Percentiles rank a stretch among this genome's conserved stretches.
Conservation (phyloP, 2,888 invertebrate genomes). For the Iphiclides podalirius region DNA sequence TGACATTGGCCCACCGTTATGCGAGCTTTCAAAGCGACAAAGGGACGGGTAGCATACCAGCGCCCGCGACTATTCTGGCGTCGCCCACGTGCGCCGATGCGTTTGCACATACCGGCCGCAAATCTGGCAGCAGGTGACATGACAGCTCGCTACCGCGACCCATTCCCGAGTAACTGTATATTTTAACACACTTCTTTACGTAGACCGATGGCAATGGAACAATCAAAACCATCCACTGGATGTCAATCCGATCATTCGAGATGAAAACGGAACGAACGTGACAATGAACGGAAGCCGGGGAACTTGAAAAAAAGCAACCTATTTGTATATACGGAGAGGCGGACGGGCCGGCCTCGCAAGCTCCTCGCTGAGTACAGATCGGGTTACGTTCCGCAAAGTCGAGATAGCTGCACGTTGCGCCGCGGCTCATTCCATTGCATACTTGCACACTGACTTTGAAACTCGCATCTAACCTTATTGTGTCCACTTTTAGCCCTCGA, state of each 20-base stretch:
- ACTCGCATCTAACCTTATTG: conserved; percentile 58
- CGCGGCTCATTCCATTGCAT: conserved; percentile 55
- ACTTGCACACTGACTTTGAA: conserved; percentile 59
- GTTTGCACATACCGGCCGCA: conserved; percentile 48
- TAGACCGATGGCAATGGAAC: too few species aligned
- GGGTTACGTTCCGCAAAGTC: conserved; percentile 76
- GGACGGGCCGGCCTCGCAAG: conserved; percentile 56
- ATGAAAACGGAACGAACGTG: conserved; percentile 32
- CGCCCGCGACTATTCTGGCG: conserved; percentile 61
- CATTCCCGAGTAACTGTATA: conserved; percentile 34
- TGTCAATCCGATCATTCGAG: too few species aligned
- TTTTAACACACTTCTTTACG: too few species aligned
- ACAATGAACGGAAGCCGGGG: conserved; percentile 26
- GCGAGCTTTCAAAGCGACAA: conserved; percentile 70
- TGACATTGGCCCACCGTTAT: conserved; percentile 75
- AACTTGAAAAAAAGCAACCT: conserved; percentile 3
- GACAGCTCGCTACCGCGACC: conserved; percentile 32
- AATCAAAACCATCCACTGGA: too few species aligned
- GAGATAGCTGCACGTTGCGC: conserved; percentile 59
- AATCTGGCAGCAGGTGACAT: conserved; percentile 54
- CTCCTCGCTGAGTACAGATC: conserved; percentile 60
- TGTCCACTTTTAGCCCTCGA: conserved; percentile 54
- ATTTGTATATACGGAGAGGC: conserved; percentile 8
- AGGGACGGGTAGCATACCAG: conserved; percentile 71
- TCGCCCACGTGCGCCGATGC: conserved; percentile 36